Conservation (phyloP, 2,888 invertebrate genomes). For the Malachius bipustulatus region DNA sequence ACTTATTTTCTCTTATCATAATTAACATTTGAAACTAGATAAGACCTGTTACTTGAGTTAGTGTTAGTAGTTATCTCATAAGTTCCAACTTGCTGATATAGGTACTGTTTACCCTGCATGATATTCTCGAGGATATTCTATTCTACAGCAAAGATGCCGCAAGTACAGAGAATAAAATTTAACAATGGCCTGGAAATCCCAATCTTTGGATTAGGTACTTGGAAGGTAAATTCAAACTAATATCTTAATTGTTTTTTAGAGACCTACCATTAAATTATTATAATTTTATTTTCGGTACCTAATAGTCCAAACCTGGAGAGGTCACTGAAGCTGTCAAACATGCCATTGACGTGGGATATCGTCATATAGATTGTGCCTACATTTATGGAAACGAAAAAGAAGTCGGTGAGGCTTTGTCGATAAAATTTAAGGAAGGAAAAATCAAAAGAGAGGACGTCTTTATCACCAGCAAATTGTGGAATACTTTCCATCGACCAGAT, state of each 20-base stretch:
- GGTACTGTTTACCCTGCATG: no score
- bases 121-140: no score
- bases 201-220: conserved; percentile 36
- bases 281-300: conserved; percentile 11
- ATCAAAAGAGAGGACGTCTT: conserved; percentile 56
- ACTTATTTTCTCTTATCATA: no score
- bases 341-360: conserved; percentile 62
- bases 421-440: conserved; percentile 49
- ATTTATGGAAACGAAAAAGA: conserved; percentile 57
- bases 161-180: conserved; percentile 33
- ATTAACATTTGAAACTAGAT: no score
- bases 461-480: conserved; percentile 56
- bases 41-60: no score
- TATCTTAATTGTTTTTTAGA: background rate
- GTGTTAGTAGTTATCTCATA: no score
- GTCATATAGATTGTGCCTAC: conserved; percentile 61
- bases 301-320: conserved; percentile 50
- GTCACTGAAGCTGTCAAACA: conserved; percentile 51
- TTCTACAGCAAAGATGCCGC: conserved; percentile 15
- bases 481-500: conserved; percentile 69
- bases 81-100: no score
- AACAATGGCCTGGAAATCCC: conserved; percentile 39
- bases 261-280: background rate
- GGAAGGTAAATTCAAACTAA: conserved; percentile 23
- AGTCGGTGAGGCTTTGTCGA: conserved; percentile 49